Percentiles rank a stretch among this genome's conserved stretches.
phyloP scores from a whole-genome alignment of 1,140 invertebrate genomes.

The Laupala kohalensis region DNA sequence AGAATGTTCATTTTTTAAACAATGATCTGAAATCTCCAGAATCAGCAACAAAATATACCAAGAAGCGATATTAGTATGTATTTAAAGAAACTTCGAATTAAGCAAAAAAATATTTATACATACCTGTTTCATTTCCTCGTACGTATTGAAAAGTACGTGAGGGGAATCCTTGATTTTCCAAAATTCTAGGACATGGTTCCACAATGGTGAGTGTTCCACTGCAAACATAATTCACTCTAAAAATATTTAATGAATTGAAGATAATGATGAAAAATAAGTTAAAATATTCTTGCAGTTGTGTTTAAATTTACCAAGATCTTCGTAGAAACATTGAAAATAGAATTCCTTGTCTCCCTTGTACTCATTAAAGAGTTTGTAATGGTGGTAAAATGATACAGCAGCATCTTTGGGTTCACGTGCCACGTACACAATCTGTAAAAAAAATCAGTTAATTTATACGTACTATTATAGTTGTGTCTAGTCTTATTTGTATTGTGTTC shows the following conservation, averaged over 20 bases:
- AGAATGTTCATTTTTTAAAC: too few relatives aligned
- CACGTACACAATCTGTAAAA: not conserved
- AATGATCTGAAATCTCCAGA: too few relatives aligned
- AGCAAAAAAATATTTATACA: too few relatives aligned
- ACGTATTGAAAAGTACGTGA: slow-evolving; percentile 35
- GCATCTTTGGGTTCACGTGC: not conserved
- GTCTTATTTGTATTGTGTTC: too few relatives aligned
- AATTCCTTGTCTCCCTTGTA: not conserved
- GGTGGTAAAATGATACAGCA: not conserved
- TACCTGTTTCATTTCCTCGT: slow-evolving; percentile 32
- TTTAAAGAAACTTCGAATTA: too few relatives aligned
- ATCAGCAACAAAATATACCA: too few relatives aligned
- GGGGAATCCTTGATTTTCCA: slow-evolving; percentile 29
- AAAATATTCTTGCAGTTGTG: too few relatives aligned
- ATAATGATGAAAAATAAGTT: too few relatives aligned
- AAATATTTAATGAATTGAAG: too few relatives aligned
- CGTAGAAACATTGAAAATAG: not conserved
- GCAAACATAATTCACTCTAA: not conserved
- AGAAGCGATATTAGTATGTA: too few relatives aligned
- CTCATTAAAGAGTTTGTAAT: not conserved
- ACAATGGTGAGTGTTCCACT: slow-evolving; percentile 23
- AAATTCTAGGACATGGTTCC: slow-evolving; percentile 24
- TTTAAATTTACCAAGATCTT: not conserved
- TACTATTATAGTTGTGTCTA: too few relatives aligned
- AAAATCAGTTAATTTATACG: not conserved